Conservation (phyloP, 2,113 vertebrate species). For the Romanogobio albipinnatus region DNA sequence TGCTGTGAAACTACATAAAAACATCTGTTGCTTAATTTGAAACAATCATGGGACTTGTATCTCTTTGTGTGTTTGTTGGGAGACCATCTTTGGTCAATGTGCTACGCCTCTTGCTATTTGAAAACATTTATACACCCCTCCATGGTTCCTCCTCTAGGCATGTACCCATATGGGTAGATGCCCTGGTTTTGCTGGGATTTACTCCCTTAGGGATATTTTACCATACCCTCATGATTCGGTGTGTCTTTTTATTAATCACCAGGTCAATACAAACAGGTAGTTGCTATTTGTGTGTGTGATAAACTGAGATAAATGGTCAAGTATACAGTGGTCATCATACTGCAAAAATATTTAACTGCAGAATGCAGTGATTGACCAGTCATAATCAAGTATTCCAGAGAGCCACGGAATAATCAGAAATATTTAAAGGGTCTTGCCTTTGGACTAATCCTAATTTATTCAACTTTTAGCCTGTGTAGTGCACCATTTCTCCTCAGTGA, state of each 20-base stretch:
- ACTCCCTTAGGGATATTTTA: background rate
- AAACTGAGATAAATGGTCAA: no score
- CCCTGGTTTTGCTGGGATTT: background rate
- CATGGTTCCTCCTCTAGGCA: background rate
- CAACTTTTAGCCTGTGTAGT: background rate
- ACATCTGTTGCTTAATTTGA: background rate
- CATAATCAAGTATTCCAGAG: background rate
- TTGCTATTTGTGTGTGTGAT: background rate
- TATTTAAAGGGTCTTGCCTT: background rate
- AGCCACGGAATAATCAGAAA: background rate
- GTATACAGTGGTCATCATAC: no score
- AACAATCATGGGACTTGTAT: background rate
- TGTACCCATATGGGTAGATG: background rate
- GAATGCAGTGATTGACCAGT: background rate
- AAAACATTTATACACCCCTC: background rate
- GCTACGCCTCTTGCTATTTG: background rate
- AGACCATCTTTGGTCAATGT: background rate
- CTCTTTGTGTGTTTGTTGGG: slow-evolving; percentile 9
- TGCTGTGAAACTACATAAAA: background rate
- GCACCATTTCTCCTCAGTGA: background rate
- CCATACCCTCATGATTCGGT: background rate
- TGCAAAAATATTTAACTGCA: no score
- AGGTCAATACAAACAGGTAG: background rate
- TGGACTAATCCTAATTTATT: background rate
- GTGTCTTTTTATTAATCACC: background rate